A percentile compares a stretch with the other conserved stretches of the same genome.
Conservation (phyloP, 2,888 invertebrate genomes). For the Axea sp. region DNA sequence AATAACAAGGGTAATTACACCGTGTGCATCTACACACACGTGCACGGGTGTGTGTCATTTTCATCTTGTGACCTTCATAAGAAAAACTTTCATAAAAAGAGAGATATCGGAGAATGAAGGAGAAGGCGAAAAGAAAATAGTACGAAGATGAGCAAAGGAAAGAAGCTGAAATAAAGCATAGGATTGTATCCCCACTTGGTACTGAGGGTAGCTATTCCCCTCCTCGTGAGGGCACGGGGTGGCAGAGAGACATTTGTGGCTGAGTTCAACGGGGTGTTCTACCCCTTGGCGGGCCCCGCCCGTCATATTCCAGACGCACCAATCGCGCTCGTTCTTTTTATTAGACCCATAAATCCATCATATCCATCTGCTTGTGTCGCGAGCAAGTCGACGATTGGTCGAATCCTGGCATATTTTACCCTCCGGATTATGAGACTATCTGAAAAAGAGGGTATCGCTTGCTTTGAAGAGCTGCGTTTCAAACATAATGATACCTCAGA, state of each 20-base stretch:
- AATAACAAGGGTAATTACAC: too few species aligned
- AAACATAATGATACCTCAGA: too few species aligned
- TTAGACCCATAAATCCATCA: slow-evolving; percentile 92
- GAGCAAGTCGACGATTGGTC: slow-evolving; percentile 68
- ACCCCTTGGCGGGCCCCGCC: slow-evolving; percentile 75
- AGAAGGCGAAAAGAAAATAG: slow-evolving; percentile 51
- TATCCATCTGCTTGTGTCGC: slow-evolving; percentile 79
- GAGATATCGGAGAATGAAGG: slow-evolving; percentile 44
- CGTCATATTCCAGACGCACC: slow-evolving; percentile 79
- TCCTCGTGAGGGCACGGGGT: slow-evolving; percentile 66
- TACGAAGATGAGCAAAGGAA: slow-evolving; percentile 61
- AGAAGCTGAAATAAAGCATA: slow-evolving; percentile 75
- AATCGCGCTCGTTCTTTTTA: slow-evolving; percentile 79
- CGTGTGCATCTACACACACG: too few species aligned
- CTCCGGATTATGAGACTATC: slow-evolving; percentile 51
- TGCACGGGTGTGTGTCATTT: slow-evolving; percentile 4
- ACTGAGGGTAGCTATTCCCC: slow-evolving; percentile 66
- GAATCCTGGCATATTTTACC: slow-evolving; percentile 62
- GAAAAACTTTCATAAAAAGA: slow-evolving; percentile 29
- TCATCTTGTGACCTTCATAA: slow-evolving; percentile 30
- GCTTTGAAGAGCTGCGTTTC: slow-evolving; percentile 28
- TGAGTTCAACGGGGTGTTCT: slow-evolving; percentile 75
- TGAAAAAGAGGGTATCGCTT: slow-evolving; percentile 47
- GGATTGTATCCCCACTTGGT: slow-evolving; percentile 71
- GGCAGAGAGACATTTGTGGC: slow-evolving; percentile 72